A percentile compares a stretch with the other conserved stretches of the same genome.
Evolutionary conservation across 1,140 invertebrate species (phyloP).

Genomic region (Pemphigus obesinymphae): DNA sequence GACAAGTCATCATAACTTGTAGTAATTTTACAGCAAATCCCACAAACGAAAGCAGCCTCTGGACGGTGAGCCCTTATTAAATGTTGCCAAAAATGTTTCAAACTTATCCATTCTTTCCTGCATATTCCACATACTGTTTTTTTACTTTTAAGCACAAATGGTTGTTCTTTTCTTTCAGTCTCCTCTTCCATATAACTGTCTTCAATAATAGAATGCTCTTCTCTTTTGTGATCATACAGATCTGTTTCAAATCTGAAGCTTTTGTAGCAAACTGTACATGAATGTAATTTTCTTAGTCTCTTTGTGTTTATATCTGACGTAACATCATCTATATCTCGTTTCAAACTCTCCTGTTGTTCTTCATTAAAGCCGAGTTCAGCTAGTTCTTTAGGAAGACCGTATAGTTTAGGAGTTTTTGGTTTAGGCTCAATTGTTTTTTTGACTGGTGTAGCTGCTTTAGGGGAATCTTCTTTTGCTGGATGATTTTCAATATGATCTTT

Average conservation of each 20-base stretch:
- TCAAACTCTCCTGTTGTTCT: constrained; percentile 21
- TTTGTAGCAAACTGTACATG: constrained; percentile 26
- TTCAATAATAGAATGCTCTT: constrained; percentile 45
- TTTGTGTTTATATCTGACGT: constrained; percentile 40
- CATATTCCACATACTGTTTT: constrained; percentile 56
- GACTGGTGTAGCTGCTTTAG: neutral
- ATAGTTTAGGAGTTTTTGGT: constrained; percentile 24
- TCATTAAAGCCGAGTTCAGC: constrained; percentile 27
- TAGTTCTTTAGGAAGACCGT: constrained; percentile 35
- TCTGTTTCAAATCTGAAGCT: constrained; percentile 50
- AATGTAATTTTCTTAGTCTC: constrained; percentile 35
- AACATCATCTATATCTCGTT: constrained; percentile 38
- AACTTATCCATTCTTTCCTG: constrained; percentile 59
- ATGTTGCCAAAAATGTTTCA: constrained; percentile 62
- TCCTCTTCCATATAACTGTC: constrained; percentile 25
- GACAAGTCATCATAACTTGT: constrained; percentile 54
- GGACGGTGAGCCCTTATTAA: constrained; percentile 58
- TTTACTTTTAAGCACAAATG: neutral
- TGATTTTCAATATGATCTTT: constrained; percentile 51
- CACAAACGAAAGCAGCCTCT: constrained; percentile 59
- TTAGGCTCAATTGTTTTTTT: neutral
- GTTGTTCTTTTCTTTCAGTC: neutral
- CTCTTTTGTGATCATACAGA: constrained; percentile 53
- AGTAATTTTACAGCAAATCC: constrained; percentile 59
- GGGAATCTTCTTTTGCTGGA: constrained; percentile 43